Base-by-base conservation (phyloP, 2,797 vertebrate genomes). In the Mionectes olivaceus region DNA sequence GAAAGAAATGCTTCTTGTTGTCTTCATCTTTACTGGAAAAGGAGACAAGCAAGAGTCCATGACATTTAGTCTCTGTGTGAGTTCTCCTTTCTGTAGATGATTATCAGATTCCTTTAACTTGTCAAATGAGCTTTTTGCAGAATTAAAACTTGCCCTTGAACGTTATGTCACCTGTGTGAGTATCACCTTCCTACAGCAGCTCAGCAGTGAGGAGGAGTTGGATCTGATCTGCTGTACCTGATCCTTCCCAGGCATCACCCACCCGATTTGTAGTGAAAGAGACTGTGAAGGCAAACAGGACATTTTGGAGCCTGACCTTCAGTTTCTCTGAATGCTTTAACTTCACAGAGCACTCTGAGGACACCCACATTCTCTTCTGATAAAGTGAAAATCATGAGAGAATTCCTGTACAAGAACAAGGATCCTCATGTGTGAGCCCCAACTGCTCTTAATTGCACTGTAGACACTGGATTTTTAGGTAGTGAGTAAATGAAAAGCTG, bases 391-490 rank as follows among this genome's bases (percentile, higher is more conserved):
- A 78, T 57, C 1, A 9, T 2, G 4, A 25, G 14, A 68, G 27
- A 69, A 46, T 97, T 96, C 96, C 97, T 96, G 94, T 76, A 63
- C 61, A 64, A 19, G 47, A 76, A 59, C 77, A 78, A 92, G 97
- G 97, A 97, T 94, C 76, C 97, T 84, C 92, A 92, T 19, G 92
- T 96, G 91, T 69, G 75, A 64, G 94, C 83, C 44, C 73, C 84
- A 32, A 97, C 97, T 65, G 93, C 94, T 73, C 95, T 97, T 60
- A 91, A 94, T 23, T 94, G 83, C 60, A 96, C 83, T 80, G 82
- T 97, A 27, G 95, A 98, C 57, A 90, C 95, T 79, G 96, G 91
- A 90, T 98, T 97, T 96, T 92, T 98, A 95, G 96, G 96, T 97
- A 97, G 90, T 57, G 78, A 79, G 53, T 77, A 75, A 74, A 57